Percentiles rank a stretch among this genome's conserved stretches.
phyloP scores from a whole-genome alignment of 2,888 invertebrate species.

The Agonopterix alstromeriana region DNA sequence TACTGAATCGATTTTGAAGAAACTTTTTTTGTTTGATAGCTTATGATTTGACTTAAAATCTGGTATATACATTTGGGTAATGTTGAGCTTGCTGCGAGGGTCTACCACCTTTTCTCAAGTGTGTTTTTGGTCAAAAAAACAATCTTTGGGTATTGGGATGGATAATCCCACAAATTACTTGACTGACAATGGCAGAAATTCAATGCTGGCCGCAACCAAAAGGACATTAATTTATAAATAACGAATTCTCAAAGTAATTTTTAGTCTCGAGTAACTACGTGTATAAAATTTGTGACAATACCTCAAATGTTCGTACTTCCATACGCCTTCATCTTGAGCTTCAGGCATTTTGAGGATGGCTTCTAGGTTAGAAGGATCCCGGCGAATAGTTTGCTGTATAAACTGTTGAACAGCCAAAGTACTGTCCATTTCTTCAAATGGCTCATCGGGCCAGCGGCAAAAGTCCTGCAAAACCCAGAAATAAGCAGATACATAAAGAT shows the following conservation, averaged over 20 bases:
- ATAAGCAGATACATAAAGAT: neutral
- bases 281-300: constrained; percentile 30
- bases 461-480: constrained; percentile 84
- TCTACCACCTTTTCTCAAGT: no score
- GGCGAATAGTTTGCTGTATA: constrained; percentile 97
- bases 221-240: no score
- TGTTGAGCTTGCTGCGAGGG: no score
- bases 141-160: no score
- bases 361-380: constrained; percentile 95
- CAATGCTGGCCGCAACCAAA: no score
- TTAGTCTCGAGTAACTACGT: neutral
- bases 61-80: no score
- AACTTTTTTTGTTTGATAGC: no score
- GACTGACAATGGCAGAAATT: no score
- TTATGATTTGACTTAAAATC: no score
- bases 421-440: constrained; percentile 99
- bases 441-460: constrained; percentile 98
- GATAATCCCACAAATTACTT: no score
- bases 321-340: constrained; percentile 98
- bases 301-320: constrained; percentile 99
- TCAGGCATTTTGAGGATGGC: constrained; percentile 97
- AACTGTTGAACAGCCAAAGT: constrained; percentile 99
- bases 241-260: neutral
- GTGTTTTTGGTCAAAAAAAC: no score
- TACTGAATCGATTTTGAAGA: no score